Evolutionary conservation across 2,113 vertebrate genomes (phyloP).

Genomic region (Solea senegalensis): DNA sequence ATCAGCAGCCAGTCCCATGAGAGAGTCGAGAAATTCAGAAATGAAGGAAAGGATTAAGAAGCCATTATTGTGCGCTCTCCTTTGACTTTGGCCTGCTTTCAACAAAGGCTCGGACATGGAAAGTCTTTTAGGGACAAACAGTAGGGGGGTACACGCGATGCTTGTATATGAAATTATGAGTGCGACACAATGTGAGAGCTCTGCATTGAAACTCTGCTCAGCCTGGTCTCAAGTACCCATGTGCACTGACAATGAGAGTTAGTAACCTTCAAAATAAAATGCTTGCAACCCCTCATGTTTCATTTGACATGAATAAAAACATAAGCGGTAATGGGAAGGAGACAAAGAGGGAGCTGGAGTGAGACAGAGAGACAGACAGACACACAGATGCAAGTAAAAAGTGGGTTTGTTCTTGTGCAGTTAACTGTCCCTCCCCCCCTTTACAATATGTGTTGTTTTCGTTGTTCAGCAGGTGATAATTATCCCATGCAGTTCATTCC

Average conservation of each 20-base stretch:
- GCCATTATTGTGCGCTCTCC: slow-evolving; percentile 48
- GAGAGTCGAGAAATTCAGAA: slow-evolving; percentile 11
- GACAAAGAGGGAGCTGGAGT: slow-evolving; percentile 26
- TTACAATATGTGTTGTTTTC: slow-evolving; percentile 81
- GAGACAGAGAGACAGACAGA: slow-evolving; percentile 11
- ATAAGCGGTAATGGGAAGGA: slow-evolving; percentile 29
- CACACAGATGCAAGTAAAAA: slow-evolving; percentile 27
- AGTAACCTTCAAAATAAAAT: slow-evolving; percentile 49
- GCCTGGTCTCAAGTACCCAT: slow-evolving; percentile 22
- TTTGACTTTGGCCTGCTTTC: slow-evolving; percentile 72
- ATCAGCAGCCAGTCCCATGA: slow-evolving; percentile 22
- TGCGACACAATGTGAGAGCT: slow-evolving; percentile 46
- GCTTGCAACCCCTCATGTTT: slow-evolving; percentile 25
- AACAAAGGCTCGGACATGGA: slow-evolving; percentile 88
- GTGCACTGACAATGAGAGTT: slow-evolving; percentile 23
- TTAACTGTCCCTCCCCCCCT: slow-evolving; percentile 71
- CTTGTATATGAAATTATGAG: slow-evolving; percentile 82
- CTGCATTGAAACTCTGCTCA: slow-evolving; percentile 37
- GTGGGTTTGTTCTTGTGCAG: slow-evolving; percentile 51
- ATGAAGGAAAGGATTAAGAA: slow-evolving; percentile 78
- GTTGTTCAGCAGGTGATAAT: slow-evolving; percentile 90
- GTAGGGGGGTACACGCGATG: slow-evolving; percentile 81
- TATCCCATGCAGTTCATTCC: slow-evolving; percentile 99
- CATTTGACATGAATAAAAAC: slow-evolving; percentile 58
- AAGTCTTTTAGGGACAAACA: slow-evolving; percentile 92